Evolutionary conservation across 2,797 vertebrate species (phyloP).

Genomic region (Chrosomus eos): DNA sequence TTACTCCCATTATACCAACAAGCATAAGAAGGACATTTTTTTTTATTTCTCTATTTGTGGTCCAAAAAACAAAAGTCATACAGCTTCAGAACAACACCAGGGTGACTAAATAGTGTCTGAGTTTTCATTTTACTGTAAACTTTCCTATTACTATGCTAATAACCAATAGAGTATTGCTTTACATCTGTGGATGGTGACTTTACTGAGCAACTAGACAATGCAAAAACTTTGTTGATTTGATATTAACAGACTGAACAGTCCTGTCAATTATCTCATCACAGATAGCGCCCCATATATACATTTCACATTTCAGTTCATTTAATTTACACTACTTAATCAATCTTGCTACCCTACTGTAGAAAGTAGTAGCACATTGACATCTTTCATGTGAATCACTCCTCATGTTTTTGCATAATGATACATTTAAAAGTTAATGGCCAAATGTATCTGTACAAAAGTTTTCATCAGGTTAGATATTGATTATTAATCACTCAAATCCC

Average conservation of each 20-base stretch:
- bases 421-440: too few species aligned
- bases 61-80: not conserved
- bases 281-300: too few species aligned
- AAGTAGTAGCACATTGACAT: too few species aligned
- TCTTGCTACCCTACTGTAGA: too few species aligned
- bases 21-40: not conserved
- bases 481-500: too few species aligned
- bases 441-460: too few species aligned
- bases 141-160: not conserved
- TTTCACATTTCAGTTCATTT: too few species aligned
- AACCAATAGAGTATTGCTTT: not conserved
- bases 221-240: not conserved
- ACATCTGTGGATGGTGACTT: not conserved
- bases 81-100: not conserved
- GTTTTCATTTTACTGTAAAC: not conserved
- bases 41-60: not conserved
- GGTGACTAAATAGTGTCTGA: not conserved
- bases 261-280: too few species aligned
- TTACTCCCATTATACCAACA: not conserved
- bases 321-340: too few species aligned
- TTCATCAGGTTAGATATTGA: too few species aligned
- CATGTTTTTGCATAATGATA: too few species aligned
- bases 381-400: too few species aligned
- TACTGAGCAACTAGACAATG: not conserved
- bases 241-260: not conserved